A percentile compares a stretch with the other conserved stretches of the same genome.
phyloP scores from a whole-genome alignment of 2,888 invertebrate genomes.

The Mesochorus sp. region DNA sequence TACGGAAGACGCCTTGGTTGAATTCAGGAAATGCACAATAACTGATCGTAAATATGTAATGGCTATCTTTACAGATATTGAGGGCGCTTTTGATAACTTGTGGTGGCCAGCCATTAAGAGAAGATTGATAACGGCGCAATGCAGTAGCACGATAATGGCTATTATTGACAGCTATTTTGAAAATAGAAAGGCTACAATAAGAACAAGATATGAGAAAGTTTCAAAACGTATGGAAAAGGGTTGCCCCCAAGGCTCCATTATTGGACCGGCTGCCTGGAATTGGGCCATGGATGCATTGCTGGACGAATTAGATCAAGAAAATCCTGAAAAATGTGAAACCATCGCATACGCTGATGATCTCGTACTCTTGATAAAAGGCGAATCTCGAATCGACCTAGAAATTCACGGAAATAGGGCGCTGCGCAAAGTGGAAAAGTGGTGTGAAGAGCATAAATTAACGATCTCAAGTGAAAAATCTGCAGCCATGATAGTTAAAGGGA shows the following conservation, averaged over 20 bases:
- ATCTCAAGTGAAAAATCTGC: not conserved
- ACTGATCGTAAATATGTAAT: not conserved
- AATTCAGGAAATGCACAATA: not conserved
- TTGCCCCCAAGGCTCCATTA: slow-evolving; percentile 44
- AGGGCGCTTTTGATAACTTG: slow-evolving; percentile 43
- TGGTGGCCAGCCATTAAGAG: slow-evolving; percentile 33
- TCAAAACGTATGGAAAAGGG: too few species aligned
- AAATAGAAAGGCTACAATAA: not conserved
- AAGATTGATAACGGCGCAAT: not conserved
- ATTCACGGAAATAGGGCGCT: not conserved
- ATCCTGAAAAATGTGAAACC: not conserved
- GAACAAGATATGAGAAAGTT: not conserved
- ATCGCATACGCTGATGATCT: slow-evolving; percentile 55
- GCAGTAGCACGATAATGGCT: not conserved
- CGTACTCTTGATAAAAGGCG: slow-evolving; percentile 14
- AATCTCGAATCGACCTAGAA: slow-evolving; percentile 5
- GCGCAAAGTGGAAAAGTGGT: slow-evolving; percentile 1
- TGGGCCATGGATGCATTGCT: slow-evolving; percentile 57
- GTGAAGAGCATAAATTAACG: slow-evolving; percentile 11
- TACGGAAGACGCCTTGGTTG: slow-evolving; percentile 40
- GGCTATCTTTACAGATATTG: slow-evolving; percentile 31
- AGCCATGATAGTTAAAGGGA: slow-evolving; percentile 43
- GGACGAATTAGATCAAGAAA: not conserved
- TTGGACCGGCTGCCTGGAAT: slow-evolving; percentile 63
- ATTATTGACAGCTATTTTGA: not conserved